Conservation (phyloP, 2,797 vertebrate species). For the Anomalospiza imberbis region DNA sequence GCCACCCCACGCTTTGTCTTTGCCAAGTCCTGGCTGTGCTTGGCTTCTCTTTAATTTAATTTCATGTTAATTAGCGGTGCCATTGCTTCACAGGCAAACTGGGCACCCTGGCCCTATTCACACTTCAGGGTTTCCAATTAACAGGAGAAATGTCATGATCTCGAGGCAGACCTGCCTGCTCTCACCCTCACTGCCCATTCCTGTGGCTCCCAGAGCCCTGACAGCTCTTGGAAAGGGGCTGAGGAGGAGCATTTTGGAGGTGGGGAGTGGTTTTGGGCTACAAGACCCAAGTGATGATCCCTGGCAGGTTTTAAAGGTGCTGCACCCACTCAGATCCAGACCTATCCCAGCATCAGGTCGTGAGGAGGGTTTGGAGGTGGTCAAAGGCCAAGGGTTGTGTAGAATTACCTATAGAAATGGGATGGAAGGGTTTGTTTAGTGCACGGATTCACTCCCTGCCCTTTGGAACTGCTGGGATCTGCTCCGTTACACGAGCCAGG, state of each 20-base stretch:
- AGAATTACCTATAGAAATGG: background rate
- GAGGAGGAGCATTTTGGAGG: background rate
- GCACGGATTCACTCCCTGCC: background rate
- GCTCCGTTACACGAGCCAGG: background rate
- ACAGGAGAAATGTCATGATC: rapidly evolving
- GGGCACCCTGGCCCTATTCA: background rate
- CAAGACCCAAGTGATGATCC: background rate
- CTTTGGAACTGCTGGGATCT: background rate
- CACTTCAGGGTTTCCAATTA: background rate
- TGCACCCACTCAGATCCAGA: background rate
- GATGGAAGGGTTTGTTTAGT: background rate
- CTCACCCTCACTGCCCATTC: background rate
- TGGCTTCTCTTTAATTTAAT: background rate
- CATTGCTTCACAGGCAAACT: background rate
- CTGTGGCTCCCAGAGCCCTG: background rate
- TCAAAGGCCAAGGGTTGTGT: background rate
- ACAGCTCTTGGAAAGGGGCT: background rate
- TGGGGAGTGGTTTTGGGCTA: background rate
- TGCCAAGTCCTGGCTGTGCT: background rate
- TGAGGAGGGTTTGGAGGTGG: background rate
- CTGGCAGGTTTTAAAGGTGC: background rate
- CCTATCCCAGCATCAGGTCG: background rate
- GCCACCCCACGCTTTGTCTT: background rate
- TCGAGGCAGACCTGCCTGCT: background rate
- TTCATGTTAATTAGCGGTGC: background rate